Conservation (phyloP, 1,140 invertebrate species). For the Coptotermes formosanus region DNA sequence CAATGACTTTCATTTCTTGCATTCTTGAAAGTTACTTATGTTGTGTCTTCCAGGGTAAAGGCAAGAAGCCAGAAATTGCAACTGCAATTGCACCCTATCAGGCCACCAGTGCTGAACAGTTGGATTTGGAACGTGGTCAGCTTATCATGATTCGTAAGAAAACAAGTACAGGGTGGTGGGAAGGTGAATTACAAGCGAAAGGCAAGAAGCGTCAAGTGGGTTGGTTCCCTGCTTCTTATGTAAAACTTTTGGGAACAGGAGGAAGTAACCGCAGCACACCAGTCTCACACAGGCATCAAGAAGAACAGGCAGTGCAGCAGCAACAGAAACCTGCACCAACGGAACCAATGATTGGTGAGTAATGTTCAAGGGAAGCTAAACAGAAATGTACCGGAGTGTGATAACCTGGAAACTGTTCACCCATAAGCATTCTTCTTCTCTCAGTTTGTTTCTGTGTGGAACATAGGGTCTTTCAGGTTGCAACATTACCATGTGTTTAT, state of each 20-base stretch:
- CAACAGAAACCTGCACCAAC: not conserved
- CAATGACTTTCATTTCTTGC: no score
- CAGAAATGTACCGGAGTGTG: no score
- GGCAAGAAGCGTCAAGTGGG: conserved; percentile 94
- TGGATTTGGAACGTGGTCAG: conserved; percentile 89
- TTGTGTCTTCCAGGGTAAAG: conserved; percentile 41
- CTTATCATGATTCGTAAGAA: conserved; percentile 95
- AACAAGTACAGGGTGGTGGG: conserved; percentile 97
- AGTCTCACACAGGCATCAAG: conserved; percentile 61
- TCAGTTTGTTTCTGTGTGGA: no score
- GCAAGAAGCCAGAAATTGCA: conserved; percentile 84
- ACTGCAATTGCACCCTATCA: conserved; percentile 86
- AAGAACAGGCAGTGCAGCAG: conserved; percentile 40
- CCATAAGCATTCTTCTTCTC: no score
- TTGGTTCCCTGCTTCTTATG: conserved; percentile 97
- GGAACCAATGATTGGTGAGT: not conserved
- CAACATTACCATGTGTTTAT: no score
- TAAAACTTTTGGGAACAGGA: conserved; percentile 73
- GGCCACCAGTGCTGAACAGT: conserved; percentile 85
- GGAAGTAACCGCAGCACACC: conserved; percentile 71
- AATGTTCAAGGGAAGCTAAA: not conserved
- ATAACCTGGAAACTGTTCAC: no score
- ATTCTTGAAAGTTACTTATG: no score
- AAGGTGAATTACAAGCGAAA: conserved; percentile 94
- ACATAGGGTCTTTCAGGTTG: no score